Conservation (phyloP, 2,888 invertebrate genomes). For the Harpalus rufipes region DNA sequence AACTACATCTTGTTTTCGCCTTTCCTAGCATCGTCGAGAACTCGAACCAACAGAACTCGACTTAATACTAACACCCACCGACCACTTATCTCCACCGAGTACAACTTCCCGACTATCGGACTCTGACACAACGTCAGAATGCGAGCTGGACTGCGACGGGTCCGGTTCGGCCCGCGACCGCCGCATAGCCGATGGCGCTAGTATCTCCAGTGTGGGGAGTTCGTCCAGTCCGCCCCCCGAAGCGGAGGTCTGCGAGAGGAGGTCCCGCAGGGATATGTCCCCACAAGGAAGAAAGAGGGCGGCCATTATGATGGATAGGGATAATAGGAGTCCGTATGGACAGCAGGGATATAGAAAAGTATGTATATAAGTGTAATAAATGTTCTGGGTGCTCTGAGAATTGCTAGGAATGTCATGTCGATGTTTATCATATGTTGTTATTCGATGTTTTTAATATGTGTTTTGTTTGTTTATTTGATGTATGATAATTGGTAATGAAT, state of each 20-base stretch:
- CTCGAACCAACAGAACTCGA: conserved; percentile 81
- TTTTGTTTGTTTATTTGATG: background rate
- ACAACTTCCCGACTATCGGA: conserved; percentile 85
- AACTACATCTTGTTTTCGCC: conserved; percentile 5
- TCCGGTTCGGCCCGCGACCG: conserved; percentile 77
- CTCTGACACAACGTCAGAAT: conserved; percentile 94
- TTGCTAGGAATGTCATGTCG: conserved; percentile 12
- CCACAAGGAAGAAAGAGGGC: conserved; percentile 86
- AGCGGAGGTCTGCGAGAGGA: conserved; percentile 82
- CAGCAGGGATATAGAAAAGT: conserved; percentile 77
- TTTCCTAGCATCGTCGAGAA: conserved; percentile 64
- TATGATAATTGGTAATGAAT: background rate
- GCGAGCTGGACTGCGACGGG: conserved; percentile 80
- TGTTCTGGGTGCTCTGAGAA: background rate
- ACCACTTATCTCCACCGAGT: conserved; percentile 94
- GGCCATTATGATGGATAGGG: conserved; percentile 83
- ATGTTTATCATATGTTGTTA: background rate
- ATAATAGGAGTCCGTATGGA: conserved; percentile 73
- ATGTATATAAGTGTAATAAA: conserved; percentile 64
- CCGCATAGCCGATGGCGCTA: conserved; percentile 88
- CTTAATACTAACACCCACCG: conserved; percentile 85
- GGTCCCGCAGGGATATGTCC: conserved; percentile 91
- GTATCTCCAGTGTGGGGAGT: conserved; percentile 94
- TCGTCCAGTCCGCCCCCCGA: conserved; percentile 90
- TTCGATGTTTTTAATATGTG: background rate